Evolutionary conservation across 1,140 invertebrate species (phyloP).

Genomic region (Pachypeltis micranthus): DNA sequence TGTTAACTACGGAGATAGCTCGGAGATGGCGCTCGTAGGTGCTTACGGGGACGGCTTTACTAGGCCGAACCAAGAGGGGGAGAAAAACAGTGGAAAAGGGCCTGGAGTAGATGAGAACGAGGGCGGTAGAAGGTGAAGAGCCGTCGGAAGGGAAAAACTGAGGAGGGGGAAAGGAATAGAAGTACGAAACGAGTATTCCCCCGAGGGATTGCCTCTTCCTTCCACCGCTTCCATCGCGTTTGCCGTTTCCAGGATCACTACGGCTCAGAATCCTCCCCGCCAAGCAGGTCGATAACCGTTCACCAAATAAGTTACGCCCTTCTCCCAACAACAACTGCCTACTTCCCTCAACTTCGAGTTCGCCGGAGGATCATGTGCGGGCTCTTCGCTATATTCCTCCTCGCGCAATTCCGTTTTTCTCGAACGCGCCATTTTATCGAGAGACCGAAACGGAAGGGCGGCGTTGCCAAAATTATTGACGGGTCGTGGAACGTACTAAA

Average conservation of each 20-base stretch:
- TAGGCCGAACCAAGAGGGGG: not conserved
- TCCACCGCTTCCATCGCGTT: not conserved
- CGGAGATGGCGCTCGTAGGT: not conserved
- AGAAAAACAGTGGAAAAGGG: not conserved
- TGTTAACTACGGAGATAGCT: constrained; percentile 3
- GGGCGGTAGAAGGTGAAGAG: not conserved
- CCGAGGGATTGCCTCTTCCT: not conserved
- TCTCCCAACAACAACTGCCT: too few relatives aligned
- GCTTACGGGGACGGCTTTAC: constrained; percentile 4
- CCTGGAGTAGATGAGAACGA: not conserved
- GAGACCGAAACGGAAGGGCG: too few relatives aligned
- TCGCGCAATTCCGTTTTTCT: too few relatives aligned
- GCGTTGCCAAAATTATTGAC: too few relatives aligned
- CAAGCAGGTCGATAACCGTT: constrained; percentile 5
- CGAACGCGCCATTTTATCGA: too few relatives aligned
- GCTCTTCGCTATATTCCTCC: too few relatives aligned
- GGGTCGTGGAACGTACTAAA: too few relatives aligned
- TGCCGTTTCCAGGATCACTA: constrained; percentile 1
- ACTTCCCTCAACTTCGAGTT: too few relatives aligned
- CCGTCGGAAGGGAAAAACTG: not conserved
- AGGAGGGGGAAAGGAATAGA: not conserved
- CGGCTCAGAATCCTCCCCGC: not conserved
- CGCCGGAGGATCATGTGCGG: too few relatives aligned
- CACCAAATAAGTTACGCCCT: not conserved
- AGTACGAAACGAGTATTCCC: not conserved